Conservation (phyloP, 2,888 invertebrate species). For the Hydrotaea diabolus region DNA sequence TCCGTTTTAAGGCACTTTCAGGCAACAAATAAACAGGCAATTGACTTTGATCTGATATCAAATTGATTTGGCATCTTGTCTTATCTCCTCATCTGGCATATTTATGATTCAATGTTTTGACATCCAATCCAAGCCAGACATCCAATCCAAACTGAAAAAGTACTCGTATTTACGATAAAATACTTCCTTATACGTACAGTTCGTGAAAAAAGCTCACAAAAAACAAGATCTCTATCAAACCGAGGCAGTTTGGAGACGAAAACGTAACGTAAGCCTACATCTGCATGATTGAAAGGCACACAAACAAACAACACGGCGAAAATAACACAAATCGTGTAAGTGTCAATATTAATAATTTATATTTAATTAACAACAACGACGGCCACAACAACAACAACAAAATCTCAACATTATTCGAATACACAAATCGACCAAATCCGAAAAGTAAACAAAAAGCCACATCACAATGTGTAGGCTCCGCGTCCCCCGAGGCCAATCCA, state of each 20-base stretch:
- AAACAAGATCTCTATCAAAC: conserved; percentile 59
- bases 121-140: not conserved
- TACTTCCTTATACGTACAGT: conserved; percentile 52
- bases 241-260: conserved; percentile 40
- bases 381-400: conserved; percentile 37
- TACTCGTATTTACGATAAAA: conserved; percentile 55
- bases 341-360: conserved; percentile 68
- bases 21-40: not conserved
- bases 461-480: conserved; percentile 1
- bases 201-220: not conserved
- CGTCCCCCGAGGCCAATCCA: not conserved
- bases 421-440: conserved; percentile 35
- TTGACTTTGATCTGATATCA: conserved; percentile 25
- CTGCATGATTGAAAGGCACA: conserved; percentile 33
- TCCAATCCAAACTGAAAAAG: not conserved
- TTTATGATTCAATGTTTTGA: conserved; percentile 26
- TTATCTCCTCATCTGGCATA: conserved; percentile 28
- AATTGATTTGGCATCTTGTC: conserved; percentile 38
- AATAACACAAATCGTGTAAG: conserved; percentile 56
- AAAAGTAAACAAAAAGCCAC: conserved; percentile 37
- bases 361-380: conserved; percentile 52
- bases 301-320: conserved; percentile 15
- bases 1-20: not conserved
- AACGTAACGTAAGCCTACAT: conserved; percentile 48
- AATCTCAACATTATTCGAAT: conserved; percentile 15